These are phyloP conservation scores for Drosophila kepulauana DNA, from an alignment of 1,140 invertebrate genomes.

Conservation along the genomic window DNA sequence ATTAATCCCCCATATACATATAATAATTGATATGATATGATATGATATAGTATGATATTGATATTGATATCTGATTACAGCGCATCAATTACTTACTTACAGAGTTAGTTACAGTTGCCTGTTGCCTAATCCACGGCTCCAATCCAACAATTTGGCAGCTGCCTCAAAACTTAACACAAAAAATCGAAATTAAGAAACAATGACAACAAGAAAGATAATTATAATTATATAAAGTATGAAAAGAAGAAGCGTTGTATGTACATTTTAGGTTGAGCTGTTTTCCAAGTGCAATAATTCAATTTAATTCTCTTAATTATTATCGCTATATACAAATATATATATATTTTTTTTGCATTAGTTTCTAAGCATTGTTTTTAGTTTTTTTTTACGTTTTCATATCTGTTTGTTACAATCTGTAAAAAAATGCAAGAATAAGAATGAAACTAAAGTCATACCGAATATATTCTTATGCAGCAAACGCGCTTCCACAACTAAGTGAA, in stretches of 20 bases:
- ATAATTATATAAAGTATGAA: neutral
- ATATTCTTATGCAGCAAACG: slow-evolving; percentile 44
- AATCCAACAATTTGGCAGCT: slow-evolving; percentile 19
- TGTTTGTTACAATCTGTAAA: slow-evolving; percentile 30
- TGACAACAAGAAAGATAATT: neutral
- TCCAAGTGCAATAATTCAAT: slow-evolving; percentile 56
- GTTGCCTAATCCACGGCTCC: neutral
- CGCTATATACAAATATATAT: neutral
- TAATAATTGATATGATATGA: slow-evolving; percentile 16
- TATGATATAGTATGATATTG: slow-evolving; percentile 23
- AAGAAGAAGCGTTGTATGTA: slow-evolving; percentile 14
- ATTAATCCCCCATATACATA: slow-evolving; percentile 17
- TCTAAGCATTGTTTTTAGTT: slow-evolving; percentile 37
- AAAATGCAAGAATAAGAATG: neutral
- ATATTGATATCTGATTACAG: slow-evolving; percentile 38
- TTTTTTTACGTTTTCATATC: slow-evolving; percentile 18
- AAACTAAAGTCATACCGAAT: slow-evolving; percentile 47
- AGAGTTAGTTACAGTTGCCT: slow-evolving; percentile 9
- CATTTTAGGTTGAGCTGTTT: slow-evolving; percentile 40
- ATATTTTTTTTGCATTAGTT: slow-evolving; percentile 37
- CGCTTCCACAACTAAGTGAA: slow-evolving; percentile 39
- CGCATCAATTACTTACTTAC: slow-evolving; percentile 48
- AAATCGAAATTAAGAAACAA: slow-evolving; percentile 4
- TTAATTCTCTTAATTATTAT: slow-evolving; percentile 7
- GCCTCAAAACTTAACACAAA: slow-evolving; percentile 2